These are phyloP conservation scores for Lagopus muta DNA, from an alignment of 2,113 vertebrate genomes.

Conservation along the genomic window DNA sequence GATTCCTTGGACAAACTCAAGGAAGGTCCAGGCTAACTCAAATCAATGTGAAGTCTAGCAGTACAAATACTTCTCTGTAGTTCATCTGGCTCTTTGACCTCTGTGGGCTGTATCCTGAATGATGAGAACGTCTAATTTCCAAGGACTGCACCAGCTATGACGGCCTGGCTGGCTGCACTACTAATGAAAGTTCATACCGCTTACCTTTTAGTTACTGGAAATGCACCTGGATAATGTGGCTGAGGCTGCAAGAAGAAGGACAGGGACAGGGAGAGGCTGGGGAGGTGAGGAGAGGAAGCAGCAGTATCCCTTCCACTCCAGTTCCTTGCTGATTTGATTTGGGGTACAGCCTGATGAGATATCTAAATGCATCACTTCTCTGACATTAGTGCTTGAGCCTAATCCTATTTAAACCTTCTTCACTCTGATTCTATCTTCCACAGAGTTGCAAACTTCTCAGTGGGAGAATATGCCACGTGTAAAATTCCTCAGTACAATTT, in stretches of 20 bases:
- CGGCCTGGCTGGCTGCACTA: not conserved
- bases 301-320: not conserved
- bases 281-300: not conserved
- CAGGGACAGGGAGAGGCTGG: not conserved
- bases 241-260: accelerated
- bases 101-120: not conserved
- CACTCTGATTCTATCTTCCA: not conserved
- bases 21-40: not conserved
- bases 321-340: too few species aligned
- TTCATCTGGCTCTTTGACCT: not conserved
- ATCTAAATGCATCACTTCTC: accelerated
- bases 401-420: not conserved
- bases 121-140: not conserved
- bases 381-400: not conserved
- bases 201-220: accelerated
- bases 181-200: not conserved
- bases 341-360: too few species aligned
- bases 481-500: not conserved
- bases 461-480: not conserved
- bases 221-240: accelerated
- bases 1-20: not conserved
- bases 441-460: not conserved
- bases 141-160: not conserved
- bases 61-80: not conserved
- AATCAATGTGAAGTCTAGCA: not conserved